These are phyloP conservation scores for Aphelinus atriplicis DNA, from an alignment of 1,140 invertebrate genomes.

Conservation along the genomic window DNA sequence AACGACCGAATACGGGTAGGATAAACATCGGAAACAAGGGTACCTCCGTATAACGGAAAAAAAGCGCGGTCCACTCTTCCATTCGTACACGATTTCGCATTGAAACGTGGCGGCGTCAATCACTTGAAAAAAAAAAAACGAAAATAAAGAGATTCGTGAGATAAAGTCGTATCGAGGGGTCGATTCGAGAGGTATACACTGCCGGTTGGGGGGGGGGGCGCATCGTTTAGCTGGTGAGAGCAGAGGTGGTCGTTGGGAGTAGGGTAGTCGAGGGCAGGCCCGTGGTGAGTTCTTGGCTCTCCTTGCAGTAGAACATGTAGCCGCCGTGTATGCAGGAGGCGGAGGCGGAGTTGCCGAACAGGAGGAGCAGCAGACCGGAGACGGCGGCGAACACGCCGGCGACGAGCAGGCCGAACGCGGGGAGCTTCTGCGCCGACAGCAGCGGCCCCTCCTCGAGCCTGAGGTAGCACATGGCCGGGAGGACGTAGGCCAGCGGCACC, in stretches of 20 bases:
- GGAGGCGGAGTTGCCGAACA: conserved; percentile 65
- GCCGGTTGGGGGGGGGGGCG: too few species aligned
- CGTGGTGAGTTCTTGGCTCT: background rate
- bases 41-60: too few species aligned
- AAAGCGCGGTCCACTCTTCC: too few species aligned
- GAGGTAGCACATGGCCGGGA: conserved; percentile 84
- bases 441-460: conserved; percentile 78
- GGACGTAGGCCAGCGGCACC: conserved; percentile 84
- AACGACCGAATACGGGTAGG: too few species aligned
- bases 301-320: conserved; percentile 71
- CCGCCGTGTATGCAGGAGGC: conserved; percentile 73
- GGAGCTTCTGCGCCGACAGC: conserved; percentile 76
- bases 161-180: too few species aligned
- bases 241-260: background rate
- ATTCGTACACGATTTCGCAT: too few species aligned
- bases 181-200: too few species aligned
- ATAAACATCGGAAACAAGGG: too few species aligned
- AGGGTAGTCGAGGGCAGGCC: background rate
- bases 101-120: too few species aligned
- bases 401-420: conserved; percentile 75
- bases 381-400: conserved; percentile 80
- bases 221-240: background rate
- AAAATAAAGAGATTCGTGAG: too few species aligned
- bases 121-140: too few species aligned
- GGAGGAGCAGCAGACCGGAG: conserved; percentile 70